Conservation (phyloP, 2,888 invertebrate genomes). For the Anthrax anthrax region DNA sequence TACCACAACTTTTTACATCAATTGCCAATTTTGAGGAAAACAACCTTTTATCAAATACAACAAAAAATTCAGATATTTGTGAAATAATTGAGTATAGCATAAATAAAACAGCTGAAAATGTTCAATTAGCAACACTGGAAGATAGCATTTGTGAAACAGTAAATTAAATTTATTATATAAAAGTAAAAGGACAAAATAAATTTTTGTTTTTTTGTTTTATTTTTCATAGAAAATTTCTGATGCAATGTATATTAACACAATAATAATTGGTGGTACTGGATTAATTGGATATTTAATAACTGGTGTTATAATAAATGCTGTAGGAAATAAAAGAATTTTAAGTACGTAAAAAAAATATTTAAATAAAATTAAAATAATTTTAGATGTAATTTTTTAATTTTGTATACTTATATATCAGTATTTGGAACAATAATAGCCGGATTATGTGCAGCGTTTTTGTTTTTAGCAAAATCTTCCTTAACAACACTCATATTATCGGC, state of each 20-base stretch:
- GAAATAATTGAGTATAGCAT: slow-evolving; percentile 27
- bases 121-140: slow-evolving; percentile 15
- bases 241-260: slow-evolving; percentile 53
- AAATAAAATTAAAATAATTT: background rate
- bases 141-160: slow-evolving; percentile 26
- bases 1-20: slow-evolving; percentile 71
- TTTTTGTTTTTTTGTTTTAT: background rate
- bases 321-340: slow-evolving; percentile 41
- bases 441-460: slow-evolving; percentile 35
- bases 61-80: slow-evolving; percentile 22
- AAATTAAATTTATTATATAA: slow-evolving; percentile 10
- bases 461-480: slow-evolving; percentile 39
- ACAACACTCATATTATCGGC: slow-evolving; percentile 43
- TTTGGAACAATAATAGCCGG: slow-evolving; percentile 38
- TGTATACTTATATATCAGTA: slow-evolving; percentile 21
- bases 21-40: slow-evolving; percentile 38
- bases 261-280: slow-evolving; percentile 47
- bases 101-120: slow-evolving; percentile 21
- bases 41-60: slow-evolving; percentile 14
- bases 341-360: slow-evolving; percentile 27
- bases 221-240: slow-evolving; percentile 36
- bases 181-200: no score
- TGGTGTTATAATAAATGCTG: slow-evolving; percentile 36
- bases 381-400: background rate
- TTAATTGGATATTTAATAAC: slow-evolving; percentile 49